These are phyloP conservation scores for Periophthalmodon schlosseri DNA, from an alignment of 2,113 vertebrate species.

Conservation along the genomic window DNA sequence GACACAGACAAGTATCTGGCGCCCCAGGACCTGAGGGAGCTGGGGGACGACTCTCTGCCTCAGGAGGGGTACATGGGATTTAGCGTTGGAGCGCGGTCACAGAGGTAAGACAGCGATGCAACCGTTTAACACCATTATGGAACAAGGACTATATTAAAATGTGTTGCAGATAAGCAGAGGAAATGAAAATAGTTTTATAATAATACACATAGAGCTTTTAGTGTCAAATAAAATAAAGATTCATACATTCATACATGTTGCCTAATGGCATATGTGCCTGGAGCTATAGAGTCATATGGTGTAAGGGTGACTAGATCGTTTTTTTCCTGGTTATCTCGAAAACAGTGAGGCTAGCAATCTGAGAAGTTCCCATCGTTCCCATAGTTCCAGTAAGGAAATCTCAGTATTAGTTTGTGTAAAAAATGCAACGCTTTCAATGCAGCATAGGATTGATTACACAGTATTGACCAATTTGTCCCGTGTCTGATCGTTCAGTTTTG, in stretches of 20 bases:
- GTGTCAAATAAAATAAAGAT: not conserved
- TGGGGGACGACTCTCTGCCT: constrained; percentile 96
- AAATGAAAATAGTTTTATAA: not conserved
- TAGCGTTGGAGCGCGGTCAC: constrained; percentile 91
- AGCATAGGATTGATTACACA: not conserved
- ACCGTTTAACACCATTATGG: not conserved
- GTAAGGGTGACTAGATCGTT: not conserved
- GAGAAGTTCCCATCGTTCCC: not conserved
- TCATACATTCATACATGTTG: not conserved
- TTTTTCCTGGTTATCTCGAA: not conserved
- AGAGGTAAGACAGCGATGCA: constrained; percentile 82
- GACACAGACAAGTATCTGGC: constrained; percentile 96
- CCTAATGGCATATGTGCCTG: no score
- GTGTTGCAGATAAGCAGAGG: not conserved
- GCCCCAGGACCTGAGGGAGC: constrained; percentile 93
- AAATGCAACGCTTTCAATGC: not conserved
- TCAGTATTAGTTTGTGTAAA: not conserved
- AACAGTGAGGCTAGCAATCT: not conserved
- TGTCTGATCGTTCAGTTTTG: not conserved
- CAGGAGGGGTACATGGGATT: constrained; percentile 97
- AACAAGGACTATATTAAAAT: not conserved
- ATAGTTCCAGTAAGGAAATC: not conserved
- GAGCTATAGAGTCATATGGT: no score
- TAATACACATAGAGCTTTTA: not conserved
- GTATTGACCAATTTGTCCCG: not conserved